Conservation (phyloP, 2,888 invertebrate species). For the Rhyacophila evoluta region DNA sequence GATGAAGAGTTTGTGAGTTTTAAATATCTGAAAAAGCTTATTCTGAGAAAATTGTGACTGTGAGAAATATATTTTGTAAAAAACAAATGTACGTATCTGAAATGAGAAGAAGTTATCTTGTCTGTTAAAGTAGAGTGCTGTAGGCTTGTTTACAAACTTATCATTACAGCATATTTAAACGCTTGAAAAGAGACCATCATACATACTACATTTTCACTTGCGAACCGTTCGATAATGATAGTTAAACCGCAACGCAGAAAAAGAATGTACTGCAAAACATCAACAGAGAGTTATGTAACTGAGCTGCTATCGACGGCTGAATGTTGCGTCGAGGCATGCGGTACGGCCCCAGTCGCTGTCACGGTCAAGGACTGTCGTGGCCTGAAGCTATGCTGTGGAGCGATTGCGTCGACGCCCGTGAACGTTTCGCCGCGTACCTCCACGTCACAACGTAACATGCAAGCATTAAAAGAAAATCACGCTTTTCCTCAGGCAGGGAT, state of each 20-base stretch:
- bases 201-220: neutral
- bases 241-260: neutral
- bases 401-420: neutral
- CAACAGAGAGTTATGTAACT: neutral
- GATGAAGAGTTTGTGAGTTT: too few relatives aligned
- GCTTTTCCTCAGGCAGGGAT: neutral
- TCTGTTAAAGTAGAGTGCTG: too few relatives aligned
- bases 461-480: neutral
- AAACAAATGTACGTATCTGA: too few relatives aligned
- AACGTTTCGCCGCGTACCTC: too few relatives aligned
- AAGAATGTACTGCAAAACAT: neutral
- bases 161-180: neutral
- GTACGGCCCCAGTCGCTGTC: constrained; percentile 29
- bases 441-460: neutral
- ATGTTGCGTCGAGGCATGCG: neutral
- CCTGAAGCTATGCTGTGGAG: constrained; percentile 9
- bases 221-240: constrained; percentile 6
- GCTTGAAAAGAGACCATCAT: neutral
- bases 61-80: too few relatives aligned
- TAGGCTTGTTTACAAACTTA: too few relatives aligned
- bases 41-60: too few relatives aligned
- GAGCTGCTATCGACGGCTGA: neutral
- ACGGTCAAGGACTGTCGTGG: constrained; percentile 48
- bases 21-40: too few relatives aligned
- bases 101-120: too few relatives aligned